These are phyloP conservation scores for Chionis minor DNA, from an alignment of 2,113 vertebrate genomes.

Conservation along the genomic window DNA sequence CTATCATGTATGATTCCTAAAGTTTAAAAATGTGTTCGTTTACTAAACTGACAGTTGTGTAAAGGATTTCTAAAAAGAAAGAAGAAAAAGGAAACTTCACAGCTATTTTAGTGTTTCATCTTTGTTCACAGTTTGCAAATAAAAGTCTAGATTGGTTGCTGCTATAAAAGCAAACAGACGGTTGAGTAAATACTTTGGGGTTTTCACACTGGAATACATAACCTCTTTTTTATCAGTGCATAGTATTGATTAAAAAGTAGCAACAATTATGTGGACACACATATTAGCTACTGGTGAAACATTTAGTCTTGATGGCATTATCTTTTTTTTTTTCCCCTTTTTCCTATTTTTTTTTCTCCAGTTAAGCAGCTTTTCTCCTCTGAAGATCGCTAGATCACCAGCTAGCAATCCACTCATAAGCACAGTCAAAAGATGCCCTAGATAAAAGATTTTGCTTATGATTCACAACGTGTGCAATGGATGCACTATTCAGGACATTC, in stretches of 20 bases:
- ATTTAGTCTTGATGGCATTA: background rate
- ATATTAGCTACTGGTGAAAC: background rate
- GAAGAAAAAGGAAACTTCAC: background rate
- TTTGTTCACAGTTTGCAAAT: slow-evolving; percentile 44
- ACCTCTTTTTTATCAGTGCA: background rate
- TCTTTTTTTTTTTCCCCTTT: background rate
- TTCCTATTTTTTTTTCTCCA: background rate
- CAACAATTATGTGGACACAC: background rate
- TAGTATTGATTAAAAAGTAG: background rate
- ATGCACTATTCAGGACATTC: background rate
- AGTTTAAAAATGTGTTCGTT: slow-evolving; percentile 6
- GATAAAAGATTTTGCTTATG: slow-evolving; percentile 40
- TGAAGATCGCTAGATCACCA: slow-evolving; percentile 38
- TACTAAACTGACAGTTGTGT: background rate
- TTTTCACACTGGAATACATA: background rate
- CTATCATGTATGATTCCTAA: background rate
- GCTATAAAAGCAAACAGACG: slow-evolving; percentile 14
- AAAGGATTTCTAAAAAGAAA: background rate
- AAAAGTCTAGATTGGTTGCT: background rate
- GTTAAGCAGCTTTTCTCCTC: slow-evolving; percentile 50
- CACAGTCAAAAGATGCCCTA: slow-evolving; percentile 41
- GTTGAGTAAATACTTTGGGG: slow-evolving; percentile 20
- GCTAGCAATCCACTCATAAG: background rate
- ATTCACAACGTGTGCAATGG: background rate
- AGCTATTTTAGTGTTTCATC: slow-evolving; percentile 3